These are phyloP conservation scores for Griposia aprilina DNA, from an alignment of 2,888 invertebrate species.

Conservation along the genomic window DNA sequence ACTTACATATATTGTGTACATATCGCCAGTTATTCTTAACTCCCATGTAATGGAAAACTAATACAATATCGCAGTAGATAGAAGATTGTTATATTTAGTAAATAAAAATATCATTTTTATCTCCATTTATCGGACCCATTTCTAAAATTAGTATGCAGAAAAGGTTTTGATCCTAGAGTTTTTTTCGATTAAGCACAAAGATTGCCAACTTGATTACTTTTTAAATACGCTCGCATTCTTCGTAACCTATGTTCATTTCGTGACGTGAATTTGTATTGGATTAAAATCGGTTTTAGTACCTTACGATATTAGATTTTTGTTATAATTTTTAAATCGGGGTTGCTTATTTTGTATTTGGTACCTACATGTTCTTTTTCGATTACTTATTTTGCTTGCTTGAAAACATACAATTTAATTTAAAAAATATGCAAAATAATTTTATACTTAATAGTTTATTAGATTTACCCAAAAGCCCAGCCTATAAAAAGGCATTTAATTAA, in stretches of 20 bases:
- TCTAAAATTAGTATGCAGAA: slow-evolving; percentile 33
- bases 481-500: slow-evolving; percentile 11
- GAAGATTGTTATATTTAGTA: background rate
- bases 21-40: background rate
- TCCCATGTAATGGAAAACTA: background rate
- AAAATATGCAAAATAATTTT: no score
- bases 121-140: background rate
- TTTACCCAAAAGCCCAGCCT: background rate
- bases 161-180: slow-evolving; percentile 19
- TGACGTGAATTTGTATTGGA: slow-evolving; percentile 51
- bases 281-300: slow-evolving; percentile 11
- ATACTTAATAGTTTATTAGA: no score
- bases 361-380: background rate
- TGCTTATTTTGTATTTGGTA: background rate
- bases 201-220: slow-evolving; percentile 54
- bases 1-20: background rate
- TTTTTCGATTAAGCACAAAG: slow-evolving; percentile 49
- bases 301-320: background rate
- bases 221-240: slow-evolving; percentile 46
- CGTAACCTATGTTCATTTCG: slow-evolving; percentile 39
- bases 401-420: no score
- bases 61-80: background rate
- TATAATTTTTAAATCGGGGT: background rate
- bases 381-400: background rate
- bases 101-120: background rate